phyloP scores from a whole-genome alignment of 2,797 vertebrate genomes.

The Alca torda region DNA sequence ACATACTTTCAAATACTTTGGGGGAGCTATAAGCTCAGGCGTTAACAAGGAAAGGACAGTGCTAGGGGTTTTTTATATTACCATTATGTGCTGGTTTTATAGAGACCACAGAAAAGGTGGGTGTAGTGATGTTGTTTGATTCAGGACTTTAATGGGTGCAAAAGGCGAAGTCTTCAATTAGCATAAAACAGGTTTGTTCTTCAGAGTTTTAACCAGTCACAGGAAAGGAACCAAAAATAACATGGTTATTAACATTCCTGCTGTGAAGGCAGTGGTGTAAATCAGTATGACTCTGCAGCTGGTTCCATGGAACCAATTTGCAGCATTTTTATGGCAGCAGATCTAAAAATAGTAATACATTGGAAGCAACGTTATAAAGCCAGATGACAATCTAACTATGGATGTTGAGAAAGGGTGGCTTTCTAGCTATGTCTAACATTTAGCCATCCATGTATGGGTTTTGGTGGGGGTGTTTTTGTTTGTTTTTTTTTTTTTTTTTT shows the following conservation, averaged over 20 bases:
- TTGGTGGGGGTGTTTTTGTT: not conserved
- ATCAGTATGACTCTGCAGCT: not conserved
- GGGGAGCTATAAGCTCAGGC: not conserved
- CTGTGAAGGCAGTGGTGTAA: not conserved
- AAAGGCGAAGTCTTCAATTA: not conserved
- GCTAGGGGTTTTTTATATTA: not conserved
- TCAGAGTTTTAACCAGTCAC: not conserved
- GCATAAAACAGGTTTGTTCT: not conserved
- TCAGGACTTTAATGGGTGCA: not conserved
- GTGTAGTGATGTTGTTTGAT: not conserved
- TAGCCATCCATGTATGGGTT: not conserved
- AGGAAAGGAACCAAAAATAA: not conserved
- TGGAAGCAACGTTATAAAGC: not conserved
- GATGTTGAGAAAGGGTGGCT: not conserved
- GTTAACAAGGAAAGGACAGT: not conserved
- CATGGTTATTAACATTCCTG: not conserved
- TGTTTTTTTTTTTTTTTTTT: not conserved
- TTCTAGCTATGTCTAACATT: not conserved
- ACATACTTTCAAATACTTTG: not conserved
- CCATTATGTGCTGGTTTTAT: not conserved
- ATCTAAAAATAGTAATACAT: not conserved
- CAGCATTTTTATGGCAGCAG: not conserved
- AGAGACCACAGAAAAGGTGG: not conserved
- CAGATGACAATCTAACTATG: not conserved
- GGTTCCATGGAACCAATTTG: not conserved